Evolutionary conservation across 2,888 invertebrate species (phyloP).

Genomic region (Cremastobaeus sp.): DNA sequence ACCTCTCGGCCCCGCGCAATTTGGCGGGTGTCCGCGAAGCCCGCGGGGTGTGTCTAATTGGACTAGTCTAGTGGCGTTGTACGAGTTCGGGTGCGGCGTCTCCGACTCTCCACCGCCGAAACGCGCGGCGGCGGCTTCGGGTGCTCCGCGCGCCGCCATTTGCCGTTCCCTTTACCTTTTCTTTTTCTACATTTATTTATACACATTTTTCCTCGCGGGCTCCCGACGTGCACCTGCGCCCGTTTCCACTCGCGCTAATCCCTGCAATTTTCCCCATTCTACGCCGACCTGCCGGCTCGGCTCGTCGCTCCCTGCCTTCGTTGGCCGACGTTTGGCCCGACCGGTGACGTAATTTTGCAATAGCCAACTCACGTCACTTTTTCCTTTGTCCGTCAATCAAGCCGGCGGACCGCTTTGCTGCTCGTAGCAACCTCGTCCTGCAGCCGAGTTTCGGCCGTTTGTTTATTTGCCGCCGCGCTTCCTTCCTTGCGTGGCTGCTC

Average conservation of each 20-base stretch:
- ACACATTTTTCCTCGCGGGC: background rate
- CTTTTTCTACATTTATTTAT: conserved; percentile 22
- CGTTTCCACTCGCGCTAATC: too few species aligned
- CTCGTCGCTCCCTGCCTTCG: too few species aligned
- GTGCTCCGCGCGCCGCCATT: conserved; percentile 42
- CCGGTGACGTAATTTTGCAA: conserved; percentile 5
- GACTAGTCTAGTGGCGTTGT: too few species aligned
- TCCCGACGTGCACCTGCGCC: too few species aligned
- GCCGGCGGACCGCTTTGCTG: background rate
- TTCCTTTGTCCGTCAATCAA: conserved; percentile 17
- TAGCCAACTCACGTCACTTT: background rate
- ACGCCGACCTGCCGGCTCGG: too few species aligned
- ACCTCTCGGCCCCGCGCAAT: conserved; percentile 14
- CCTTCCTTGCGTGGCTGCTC: conserved; percentile 5
- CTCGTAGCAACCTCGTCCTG: background rate
- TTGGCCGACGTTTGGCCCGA: background rate
- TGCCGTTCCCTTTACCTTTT: conserved; percentile 34
- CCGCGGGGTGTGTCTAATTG: conserved; percentile 49
- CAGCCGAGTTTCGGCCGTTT: conserved; percentile 1
- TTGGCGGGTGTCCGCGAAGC: conserved; percentile 35
- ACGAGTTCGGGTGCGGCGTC: conserved; percentile 29
- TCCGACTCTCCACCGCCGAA: conserved; percentile 28
- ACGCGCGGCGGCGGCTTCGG: conserved; percentile 9
- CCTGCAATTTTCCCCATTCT: too few species aligned
- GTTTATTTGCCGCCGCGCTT: conserved; percentile 13